Conservation (phyloP, 2,797 vertebrate genomes). For the Bucorvus abyssinicus region DNA sequence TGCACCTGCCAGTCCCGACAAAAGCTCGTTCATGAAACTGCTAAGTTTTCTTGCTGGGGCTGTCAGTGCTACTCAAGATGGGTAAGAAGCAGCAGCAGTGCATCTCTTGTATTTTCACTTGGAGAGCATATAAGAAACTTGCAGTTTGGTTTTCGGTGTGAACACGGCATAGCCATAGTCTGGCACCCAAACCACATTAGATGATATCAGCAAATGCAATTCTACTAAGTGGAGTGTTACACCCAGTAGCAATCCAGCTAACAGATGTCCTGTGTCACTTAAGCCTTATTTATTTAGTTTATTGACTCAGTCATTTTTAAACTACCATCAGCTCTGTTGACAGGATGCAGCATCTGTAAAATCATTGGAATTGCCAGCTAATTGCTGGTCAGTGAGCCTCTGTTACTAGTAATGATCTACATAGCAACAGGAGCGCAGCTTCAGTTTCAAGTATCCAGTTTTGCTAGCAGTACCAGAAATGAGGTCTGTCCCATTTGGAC, state of each 20-base stretch:
- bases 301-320: background rate
- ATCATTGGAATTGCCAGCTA: background rate
- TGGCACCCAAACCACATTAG: rapidly evolving
- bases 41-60: background rate
- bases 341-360: background rate
- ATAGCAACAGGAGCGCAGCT: constrained; percentile 1
- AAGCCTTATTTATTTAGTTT: background rate
- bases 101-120: background rate
- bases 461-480: background rate
- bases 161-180: background rate
- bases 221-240: background rate
- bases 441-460: background rate
- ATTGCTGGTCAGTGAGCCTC: background rate
- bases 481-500: constrained; percentile 11
- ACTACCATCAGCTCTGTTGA: background rate
- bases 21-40: background rate
- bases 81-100: background rate
- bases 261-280: background rate
- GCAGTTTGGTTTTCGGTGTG: background rate
- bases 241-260: background rate
- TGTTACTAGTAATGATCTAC: background rate
- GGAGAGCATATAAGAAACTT: background rate
- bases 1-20: background rate
- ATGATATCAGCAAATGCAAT: background rate
- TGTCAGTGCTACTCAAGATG: background rate